Evolutionary conservation across 23 tunicate species (phyloP).

Genomic region (Clavelina lepadiformis): DNA sequence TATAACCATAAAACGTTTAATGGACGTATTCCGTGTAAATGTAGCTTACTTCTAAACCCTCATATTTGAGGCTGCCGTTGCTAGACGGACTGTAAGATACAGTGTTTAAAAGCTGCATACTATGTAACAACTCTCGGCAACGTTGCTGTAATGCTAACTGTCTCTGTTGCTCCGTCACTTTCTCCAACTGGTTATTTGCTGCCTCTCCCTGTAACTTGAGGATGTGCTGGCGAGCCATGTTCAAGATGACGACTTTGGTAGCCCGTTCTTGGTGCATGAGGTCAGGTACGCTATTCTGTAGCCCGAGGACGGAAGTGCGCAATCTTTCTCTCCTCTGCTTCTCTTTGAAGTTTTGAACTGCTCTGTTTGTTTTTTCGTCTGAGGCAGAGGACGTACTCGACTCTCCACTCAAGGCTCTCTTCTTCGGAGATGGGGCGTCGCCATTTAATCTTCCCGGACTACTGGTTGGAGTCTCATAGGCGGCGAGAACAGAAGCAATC

Average conservation of each 20-base stretch:
- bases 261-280: conserved; percentile 46
- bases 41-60: too few relatives aligned
- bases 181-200: conserved; percentile 8
- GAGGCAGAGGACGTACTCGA: conserved; percentile 29
- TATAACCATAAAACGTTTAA: too few relatives aligned
- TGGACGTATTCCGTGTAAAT: too few relatives aligned
- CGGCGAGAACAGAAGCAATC: neutral
- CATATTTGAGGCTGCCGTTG: too few relatives aligned
- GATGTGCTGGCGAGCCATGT: conserved; percentile 68
- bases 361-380: conserved; percentile 54
- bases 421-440: conserved; percentile 45
- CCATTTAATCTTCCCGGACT: conserved; percentile 50
- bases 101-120: too few relatives aligned
- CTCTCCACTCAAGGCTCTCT: conserved; percentile 14
- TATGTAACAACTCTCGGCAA: conserved; percentile 30
- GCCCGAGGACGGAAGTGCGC: conserved; percentile 57
- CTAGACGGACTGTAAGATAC: too few relatives aligned
- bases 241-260: conserved; percentile 71
- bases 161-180: conserved; percentile 5
- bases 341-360: conserved; percentile 81
- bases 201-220: conserved; percentile 32
- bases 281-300: conserved; percentile 66
- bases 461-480: conserved; percentile 44
- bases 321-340: conserved; percentile 72
- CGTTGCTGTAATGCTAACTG: conserved; percentile 22